Conservation (phyloP, 2,797 vertebrate genomes). For the Echiichthys vipera region DNA sequence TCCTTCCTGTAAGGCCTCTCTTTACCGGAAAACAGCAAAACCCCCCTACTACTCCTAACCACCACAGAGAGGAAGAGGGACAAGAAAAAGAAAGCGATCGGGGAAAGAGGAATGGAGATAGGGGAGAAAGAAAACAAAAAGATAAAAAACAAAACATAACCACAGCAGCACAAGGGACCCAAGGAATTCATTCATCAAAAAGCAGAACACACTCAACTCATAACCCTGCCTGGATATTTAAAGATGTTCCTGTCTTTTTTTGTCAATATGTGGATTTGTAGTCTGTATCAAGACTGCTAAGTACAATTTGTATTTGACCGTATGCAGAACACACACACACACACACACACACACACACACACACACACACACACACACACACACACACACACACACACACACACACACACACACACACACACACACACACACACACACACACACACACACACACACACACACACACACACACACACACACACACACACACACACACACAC, state of each 20-base stretch:
- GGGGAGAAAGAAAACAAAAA: conserved; percentile 18
- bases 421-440: too few species aligned
- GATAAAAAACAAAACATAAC: conserved; percentile 4
- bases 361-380: too few species aligned
- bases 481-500: too few species aligned
- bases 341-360: too few species aligned
- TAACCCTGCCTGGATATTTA: conserved; percentile 4
- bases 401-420: too few species aligned
- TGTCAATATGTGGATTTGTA: conserved; percentile 6
- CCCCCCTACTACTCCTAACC: conserved; percentile 23
- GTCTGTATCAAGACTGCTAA: neutral
- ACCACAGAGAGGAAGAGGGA: conserved; percentile 24
- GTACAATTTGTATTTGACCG: too few species aligned
- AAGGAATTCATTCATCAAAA: conserved; percentile 40
- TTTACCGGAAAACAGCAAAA: conserved; percentile 72
- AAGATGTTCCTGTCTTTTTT: neutral
- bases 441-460: too few species aligned
- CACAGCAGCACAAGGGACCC: neutral
- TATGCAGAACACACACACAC: too few species aligned
- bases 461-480: too few species aligned
- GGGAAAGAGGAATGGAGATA: conserved; percentile 19
- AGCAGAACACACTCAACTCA: neutral
- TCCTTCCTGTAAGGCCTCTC: conserved; percentile 79
- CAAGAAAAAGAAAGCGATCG: conserved; percentile 34
- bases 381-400: too few species aligned